Base-by-base conservation (phyloP, 2,113 vertebrate genomes). In the Etheostoma spectabile region DNA sequence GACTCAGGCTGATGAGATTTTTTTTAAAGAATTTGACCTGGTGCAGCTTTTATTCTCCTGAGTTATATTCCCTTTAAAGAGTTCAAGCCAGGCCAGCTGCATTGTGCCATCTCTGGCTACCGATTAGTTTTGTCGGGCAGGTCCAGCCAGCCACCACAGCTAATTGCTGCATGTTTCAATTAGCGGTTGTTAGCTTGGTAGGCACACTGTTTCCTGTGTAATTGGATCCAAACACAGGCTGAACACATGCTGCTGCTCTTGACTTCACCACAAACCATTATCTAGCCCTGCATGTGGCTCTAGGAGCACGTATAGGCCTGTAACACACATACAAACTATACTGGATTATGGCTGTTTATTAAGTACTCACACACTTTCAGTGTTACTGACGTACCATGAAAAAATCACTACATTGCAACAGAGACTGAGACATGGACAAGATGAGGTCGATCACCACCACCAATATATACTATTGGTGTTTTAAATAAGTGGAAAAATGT, bases 121-220 rank as follows among this genome's bases (percentile, higher is more conserved):
- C 68, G 79, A 79, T 78, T 70, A 74, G 27, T 56, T 42, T 57
- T 56, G 33, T 59, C 22, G 14, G 53, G 33, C 67, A 10, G 51
- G 21, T 21, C 67, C 21, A 18, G 42, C 42, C 55, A 35, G 63
- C 53, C 66, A 59, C 56, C 16, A 12, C n/a, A 69, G 79, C 63
- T 76, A 60, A 79, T 71, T 72, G 60, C 74, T 66, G 74, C 55
- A 24, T 74, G 77, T 68, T 81, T 66, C 52, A 19, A 76, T 82
- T 72, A 76, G 30, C 55, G 13, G 67, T 53, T 48, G 46, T 60
- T 55, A 67, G 45, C 59, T 24, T 48, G 66, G 42, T 4, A 16
- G 27, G 61, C 22, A 19, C 66, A 67, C 48, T 13, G 48, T 27
- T 80, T 76, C 45, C 74, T 65, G 24, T 67, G 35, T 69, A 68